Base-by-base conservation (phyloP, 2,113 vertebrate genomes). In the Nycticebus coucang region DNA sequence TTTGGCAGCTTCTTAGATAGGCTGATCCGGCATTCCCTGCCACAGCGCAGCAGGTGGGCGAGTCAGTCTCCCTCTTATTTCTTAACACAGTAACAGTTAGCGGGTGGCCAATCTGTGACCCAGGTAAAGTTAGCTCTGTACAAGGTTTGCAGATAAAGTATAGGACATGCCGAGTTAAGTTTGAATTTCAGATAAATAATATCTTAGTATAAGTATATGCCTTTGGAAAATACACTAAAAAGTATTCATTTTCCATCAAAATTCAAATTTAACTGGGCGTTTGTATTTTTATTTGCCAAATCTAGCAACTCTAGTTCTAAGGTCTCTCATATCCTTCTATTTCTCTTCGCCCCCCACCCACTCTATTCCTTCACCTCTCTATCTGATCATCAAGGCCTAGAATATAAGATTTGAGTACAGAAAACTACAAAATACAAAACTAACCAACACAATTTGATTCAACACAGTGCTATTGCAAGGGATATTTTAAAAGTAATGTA, bases 341-440 rank as follows among this genome's bases (percentile, higher is more conserved):
- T 69, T 86, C 8, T 75, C 28, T 66, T 28, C 28, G 50, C 26
- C 33, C 77, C 30, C n/a, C 50, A 15, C 59, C 28, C 21, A 11
- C 1, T 50, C 7, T 37, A 35, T 55, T 72, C n/a, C 19, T 33
- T 28, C 10, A 50, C 5, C 37, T 5, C 26, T 37, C 37, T 89
- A 74, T 10, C 19, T 96, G 59, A 92, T 89, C 19, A 88, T 75
- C 10, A 78, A 64, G 10, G 15, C 2, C 50, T 95, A 30, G 7
- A 92, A 95, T 83, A 79, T 55, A 91, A 80, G 5, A 74, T 93
- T 85, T 92, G 24, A 92, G 88, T 93, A 78, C 77, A 22, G 3
- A 87, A 96, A 95, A 68, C 4, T 28, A 79, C 60, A 85, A 92
- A 95, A 91, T 90, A 87, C 30, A 92, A 13, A 94, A 80, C 78